Conservation (phyloP, 2,113 vertebrate species). For the Ivindomyrus marchei region DNA sequence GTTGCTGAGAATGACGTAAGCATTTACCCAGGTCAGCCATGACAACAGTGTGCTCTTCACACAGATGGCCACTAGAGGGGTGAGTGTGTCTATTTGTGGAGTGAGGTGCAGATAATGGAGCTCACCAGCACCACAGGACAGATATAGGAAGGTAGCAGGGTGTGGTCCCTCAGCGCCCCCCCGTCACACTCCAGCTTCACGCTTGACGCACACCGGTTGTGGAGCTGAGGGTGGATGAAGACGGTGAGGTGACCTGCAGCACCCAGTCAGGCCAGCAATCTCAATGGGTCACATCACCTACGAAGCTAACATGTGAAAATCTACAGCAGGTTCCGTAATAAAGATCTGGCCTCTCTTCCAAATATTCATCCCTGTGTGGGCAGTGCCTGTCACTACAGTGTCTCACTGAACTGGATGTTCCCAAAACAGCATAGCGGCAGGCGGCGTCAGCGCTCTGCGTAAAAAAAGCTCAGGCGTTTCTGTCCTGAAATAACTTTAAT, state of each 20-base stretch:
- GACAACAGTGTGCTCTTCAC: neutral
- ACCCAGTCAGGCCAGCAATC: neutral
- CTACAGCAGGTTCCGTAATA: neutral
- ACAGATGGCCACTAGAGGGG: neutral
- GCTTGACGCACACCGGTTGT: conserved; percentile 93
- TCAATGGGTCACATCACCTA: neutral
- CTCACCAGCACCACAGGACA: conserved; percentile 91
- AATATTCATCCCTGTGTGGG: conserved; percentile 4
- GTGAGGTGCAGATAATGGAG: conserved; percentile 7
- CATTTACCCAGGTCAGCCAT: neutral
- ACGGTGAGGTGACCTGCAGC: neutral
- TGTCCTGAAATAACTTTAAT: conserved; percentile 14
- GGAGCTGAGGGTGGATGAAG: conserved; percentile 63
- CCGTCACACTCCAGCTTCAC: conserved; percentile 92
- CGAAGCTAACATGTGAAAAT: neutral
- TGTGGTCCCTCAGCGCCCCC: conserved; percentile 85
- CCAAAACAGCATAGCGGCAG: neutral
- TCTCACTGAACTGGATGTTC: neutral
- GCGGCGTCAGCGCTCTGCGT: neutral
- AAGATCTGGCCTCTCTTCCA: neutral
- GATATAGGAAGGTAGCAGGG: conserved; percentile 87
- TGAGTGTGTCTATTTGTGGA: neutral
- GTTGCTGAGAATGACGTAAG: neutral
- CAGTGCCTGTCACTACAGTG: neutral
- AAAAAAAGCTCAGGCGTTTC: neutral